Evolutionary conservation across 1,140 invertebrate genomes (phyloP).

Genomic region (Zaprionus camerounensis): DNA sequence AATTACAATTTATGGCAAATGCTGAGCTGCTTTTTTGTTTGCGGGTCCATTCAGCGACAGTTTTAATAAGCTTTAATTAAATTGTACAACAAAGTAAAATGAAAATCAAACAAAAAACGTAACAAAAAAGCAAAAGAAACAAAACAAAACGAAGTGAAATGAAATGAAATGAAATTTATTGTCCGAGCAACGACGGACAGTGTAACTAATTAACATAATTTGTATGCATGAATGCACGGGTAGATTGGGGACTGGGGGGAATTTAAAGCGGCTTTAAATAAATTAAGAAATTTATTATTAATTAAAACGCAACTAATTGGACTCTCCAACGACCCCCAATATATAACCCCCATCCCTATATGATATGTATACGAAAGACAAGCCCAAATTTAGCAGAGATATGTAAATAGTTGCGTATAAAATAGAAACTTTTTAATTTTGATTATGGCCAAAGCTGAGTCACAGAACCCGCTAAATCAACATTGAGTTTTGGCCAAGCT

Average conservation of each 20-base stretch:
- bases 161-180: constrained; percentile 12
- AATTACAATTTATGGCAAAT: constrained; percentile 61
- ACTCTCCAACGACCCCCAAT: background rate
- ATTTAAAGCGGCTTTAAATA: constrained; percentile 69
- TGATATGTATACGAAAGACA: constrained; percentile 33
- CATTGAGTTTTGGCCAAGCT: constrained; percentile 19
- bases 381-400: constrained; percentile 47
- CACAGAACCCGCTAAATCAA: constrained; percentile 22
- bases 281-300: constrained; percentile 71
- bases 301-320: constrained; percentile 73
- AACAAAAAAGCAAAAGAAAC: constrained; percentile 20
- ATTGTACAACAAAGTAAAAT: constrained; percentile 37
- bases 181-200: constrained; percentile 20
- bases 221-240: constrained; percentile 63
- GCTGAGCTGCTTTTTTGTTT: constrained; percentile 17
- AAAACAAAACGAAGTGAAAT: background rate
- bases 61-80: constrained; percentile 79
- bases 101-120: constrained; percentile 39
- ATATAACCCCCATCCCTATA: background rate
- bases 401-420: constrained; percentile 31
- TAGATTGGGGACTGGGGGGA: constrained; percentile 12
- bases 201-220: constrained; percentile 82
- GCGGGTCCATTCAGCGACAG: constrained; percentile 42
- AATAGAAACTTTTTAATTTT: constrained; percentile 55
- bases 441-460: constrained; percentile 30